Percentiles rank a stretch among this genome's conserved stretches.
Evolutionary conservation across 2,113 vertebrate genomes (phyloP).

Genomic region (Grantiella picta): DNA sequence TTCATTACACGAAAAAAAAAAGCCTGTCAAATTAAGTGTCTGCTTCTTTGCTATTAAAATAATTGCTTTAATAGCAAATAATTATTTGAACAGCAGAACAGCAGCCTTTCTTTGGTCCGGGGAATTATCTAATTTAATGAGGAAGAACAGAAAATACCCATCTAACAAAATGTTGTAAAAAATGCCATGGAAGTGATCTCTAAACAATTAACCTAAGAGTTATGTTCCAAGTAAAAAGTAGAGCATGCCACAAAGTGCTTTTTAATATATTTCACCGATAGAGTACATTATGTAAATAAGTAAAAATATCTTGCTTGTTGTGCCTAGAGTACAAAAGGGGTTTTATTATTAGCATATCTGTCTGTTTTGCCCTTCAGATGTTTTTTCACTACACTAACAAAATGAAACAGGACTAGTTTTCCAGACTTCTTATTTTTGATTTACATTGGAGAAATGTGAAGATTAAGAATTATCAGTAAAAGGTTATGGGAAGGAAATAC

Average conservation of each 20-base stretch:
- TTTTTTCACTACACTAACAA: not conserved
- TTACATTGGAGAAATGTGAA: not conserved
- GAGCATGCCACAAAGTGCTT: constrained; percentile 62
- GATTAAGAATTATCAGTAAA: not conserved
- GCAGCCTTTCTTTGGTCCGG: constrained; percentile 63
- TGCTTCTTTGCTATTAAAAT: constrained; percentile 59
- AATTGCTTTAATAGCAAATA: constrained; percentile 70
- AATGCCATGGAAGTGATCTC: constrained; percentile 62
- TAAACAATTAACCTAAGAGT: constrained; percentile 71
- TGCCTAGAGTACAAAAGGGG: constrained; percentile 17
- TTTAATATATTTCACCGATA: constrained; percentile 43
- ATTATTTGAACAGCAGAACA: constrained; percentile 64
- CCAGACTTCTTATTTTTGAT: not conserved
- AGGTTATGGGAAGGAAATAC: not conserved
- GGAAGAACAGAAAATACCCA: constrained; percentile 60
- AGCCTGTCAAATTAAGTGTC: constrained; percentile 29
- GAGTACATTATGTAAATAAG: constrained; percentile 64
- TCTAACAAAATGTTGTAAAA: constrained; percentile 61
- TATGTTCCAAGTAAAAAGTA: constrained; percentile 49
- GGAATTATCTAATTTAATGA: constrained; percentile 70
- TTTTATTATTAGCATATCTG: not conserved
- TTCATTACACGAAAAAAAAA: not conserved
- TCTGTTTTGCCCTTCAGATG: constrained; percentile 18
- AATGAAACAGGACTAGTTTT: not conserved
- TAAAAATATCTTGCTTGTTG: constrained; percentile 21